phyloP scores from a whole-genome alignment of 1,140 invertebrate species.

The Drosophila aff. region DNA sequence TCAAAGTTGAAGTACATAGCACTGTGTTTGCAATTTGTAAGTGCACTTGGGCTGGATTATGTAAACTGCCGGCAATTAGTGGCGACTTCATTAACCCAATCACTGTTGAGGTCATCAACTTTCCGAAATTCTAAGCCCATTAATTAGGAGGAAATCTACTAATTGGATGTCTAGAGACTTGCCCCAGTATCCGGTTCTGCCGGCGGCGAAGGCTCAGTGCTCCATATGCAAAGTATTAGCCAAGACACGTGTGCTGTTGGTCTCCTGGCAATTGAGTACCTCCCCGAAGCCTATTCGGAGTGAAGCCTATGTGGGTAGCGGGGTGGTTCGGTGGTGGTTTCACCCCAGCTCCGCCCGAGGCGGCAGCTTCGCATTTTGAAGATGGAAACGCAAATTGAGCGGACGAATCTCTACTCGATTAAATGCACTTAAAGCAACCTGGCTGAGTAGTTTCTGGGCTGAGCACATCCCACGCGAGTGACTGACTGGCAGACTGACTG shows the following conservation, averaged over 20 bases:
- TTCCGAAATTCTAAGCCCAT: constrained; percentile 19
- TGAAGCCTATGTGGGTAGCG: too few relatives aligned
- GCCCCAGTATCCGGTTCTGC: constrained; percentile 1
- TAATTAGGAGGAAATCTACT: constrained; percentile 43
- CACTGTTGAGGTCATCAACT: constrained; percentile 37
- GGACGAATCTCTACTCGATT: constrained; percentile 42
- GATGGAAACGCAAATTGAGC: constrained; percentile 45
- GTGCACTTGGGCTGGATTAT: constrained; percentile 17
- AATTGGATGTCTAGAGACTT: constrained; percentile 44
- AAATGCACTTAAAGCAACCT: constrained; percentile 43
- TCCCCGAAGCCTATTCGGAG: constrained; percentile 19
- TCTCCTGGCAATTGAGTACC: constrained; percentile 44
- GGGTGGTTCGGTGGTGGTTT: not conserved
- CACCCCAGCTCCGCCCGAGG: constrained; percentile 9
- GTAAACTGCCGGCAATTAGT: constrained; percentile 30
- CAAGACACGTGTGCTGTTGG: constrained; percentile 41
- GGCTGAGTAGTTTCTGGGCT: constrained; percentile 46
- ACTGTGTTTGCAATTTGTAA: not conserved
- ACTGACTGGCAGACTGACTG: constrained; percentile 23
- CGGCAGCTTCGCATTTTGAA: constrained; percentile 14
- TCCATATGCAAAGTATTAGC: constrained; percentile 49
- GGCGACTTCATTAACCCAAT: constrained; percentile 63
- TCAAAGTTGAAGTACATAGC: not conserved
- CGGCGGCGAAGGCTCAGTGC: constrained; percentile 1
- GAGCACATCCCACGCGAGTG: constrained; percentile 7